These are phyloP conservation scores for Lepidurus arcticus DNA, from an alignment of 1,140 invertebrate species.

Conservation along the genomic window DNA sequence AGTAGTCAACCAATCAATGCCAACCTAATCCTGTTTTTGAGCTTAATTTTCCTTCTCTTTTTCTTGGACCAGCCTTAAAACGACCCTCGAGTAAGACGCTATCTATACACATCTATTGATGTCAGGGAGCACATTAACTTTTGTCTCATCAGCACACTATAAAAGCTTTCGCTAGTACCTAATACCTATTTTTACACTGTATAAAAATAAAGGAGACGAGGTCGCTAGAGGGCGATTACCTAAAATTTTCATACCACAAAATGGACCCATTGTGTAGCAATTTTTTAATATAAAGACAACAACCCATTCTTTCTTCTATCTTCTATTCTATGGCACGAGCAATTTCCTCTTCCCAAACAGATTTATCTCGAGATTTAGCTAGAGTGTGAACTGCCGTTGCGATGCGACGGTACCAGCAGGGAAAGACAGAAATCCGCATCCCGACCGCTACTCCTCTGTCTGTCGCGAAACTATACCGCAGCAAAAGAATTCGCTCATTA, in stretches of 20 bases:
- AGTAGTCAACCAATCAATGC: conserved; percentile 15
- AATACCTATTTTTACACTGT: too few species aligned
- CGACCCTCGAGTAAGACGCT: background rate
- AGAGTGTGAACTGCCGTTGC: background rate
- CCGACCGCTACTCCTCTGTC: background rate
- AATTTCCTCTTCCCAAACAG: background rate
- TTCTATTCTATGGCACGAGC: too few species aligned
- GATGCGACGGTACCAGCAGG: background rate
- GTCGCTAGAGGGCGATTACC: too few species aligned
- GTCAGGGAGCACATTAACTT: too few species aligned
- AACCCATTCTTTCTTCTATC: too few species aligned
- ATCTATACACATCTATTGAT: background rate
- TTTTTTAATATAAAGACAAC: too few species aligned
- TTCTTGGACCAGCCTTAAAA: background rate
- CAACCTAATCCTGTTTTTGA: background rate
- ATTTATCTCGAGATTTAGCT: background rate
- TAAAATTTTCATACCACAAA: too few species aligned
- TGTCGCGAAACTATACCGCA: background rate
- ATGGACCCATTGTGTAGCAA: too few species aligned
- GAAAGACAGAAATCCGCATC: background rate
- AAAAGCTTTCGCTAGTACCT: too few species aligned
- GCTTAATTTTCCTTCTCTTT: background rate
- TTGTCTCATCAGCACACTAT: too few species aligned
- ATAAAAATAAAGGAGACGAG: too few species aligned
- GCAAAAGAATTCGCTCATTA: background rate